A percentile compares a stretch with the other conserved stretches of the same genome.
These are phyloP conservation scores for Acropora tenuis DNA, from an alignment of 64 coral and sea anemone genomes.

Conservation along the genomic window DNA sequence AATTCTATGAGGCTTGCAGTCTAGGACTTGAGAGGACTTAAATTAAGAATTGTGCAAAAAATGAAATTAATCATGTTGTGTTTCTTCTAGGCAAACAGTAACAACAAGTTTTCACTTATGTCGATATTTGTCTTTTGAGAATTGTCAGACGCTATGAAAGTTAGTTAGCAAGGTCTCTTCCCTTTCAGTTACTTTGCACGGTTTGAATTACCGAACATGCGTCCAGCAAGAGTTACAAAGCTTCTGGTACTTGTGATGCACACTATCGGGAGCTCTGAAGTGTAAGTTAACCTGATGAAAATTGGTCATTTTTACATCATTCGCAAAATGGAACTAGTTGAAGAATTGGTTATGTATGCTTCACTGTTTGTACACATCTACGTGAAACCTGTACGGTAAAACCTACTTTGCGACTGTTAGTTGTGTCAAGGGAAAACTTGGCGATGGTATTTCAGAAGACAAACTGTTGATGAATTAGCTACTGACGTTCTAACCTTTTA, in stretches of 20 bases:
- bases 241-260: conserved; percentile 20
- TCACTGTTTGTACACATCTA: no score
- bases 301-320: not conserved
- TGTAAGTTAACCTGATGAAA: not conserved
- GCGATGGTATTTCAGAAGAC: no score
- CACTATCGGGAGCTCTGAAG: not conserved
- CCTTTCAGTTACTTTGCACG: conserved; percentile 1
- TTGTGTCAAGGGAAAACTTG: no score
- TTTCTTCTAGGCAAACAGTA: no score
- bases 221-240: not conserved
- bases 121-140: not conserved
- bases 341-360: not conserved
- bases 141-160: not conserved
- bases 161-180: not conserved
- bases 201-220: conserved; percentile 9
- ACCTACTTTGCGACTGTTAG: no score
- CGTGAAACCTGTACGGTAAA: no score
- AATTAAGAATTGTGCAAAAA: no score
- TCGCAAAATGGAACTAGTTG: not conserved
- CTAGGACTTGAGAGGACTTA: no score
- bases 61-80: no score
- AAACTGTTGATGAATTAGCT: no score
- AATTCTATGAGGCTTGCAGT: no score
- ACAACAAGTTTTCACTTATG: not conserved
- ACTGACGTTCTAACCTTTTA: no score